Evolutionary conservation across 2,113 vertebrate genomes (phyloP).

Genomic region (Hemiprocne comata): DNA sequence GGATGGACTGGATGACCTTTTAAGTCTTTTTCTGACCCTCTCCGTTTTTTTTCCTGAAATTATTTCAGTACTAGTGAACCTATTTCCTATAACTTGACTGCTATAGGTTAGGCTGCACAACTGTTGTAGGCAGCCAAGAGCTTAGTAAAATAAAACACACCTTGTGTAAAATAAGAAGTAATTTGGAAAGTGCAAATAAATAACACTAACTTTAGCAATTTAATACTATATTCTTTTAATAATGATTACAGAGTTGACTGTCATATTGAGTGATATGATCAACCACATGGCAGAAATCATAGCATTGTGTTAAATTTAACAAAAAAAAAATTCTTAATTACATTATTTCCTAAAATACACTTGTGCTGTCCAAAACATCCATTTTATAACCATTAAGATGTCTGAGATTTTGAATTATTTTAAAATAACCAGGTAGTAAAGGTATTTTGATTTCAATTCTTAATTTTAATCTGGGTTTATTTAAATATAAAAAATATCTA

Average conservation of each 20-base stretch:
- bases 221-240: background rate
- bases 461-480: background rate
- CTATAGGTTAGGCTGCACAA: background rate
- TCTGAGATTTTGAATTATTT: background rate
- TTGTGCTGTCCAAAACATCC: background rate
- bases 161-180: background rate
- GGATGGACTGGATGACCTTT: conserved; percentile 8
- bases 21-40: background rate
- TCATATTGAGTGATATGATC: background rate
- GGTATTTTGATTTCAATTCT: background rate
- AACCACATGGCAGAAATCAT: background rate
- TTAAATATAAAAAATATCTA: background rate
- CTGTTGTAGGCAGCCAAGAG: background rate
- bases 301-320: background rate
- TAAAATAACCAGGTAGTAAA: background rate
- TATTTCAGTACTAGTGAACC: background rate
- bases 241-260: background rate
- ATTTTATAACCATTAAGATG: background rate
- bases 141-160: background rate
- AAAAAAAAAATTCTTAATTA: background rate
- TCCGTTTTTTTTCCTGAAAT: background rate
- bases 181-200: background rate
- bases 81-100: background rate
- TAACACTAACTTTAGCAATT: background rate
- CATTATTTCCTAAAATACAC: background rate